Evolutionary conservation across 2,797 vertebrate genomes (phyloP).

Genomic region (Thaleichthys pacificus): DNA sequence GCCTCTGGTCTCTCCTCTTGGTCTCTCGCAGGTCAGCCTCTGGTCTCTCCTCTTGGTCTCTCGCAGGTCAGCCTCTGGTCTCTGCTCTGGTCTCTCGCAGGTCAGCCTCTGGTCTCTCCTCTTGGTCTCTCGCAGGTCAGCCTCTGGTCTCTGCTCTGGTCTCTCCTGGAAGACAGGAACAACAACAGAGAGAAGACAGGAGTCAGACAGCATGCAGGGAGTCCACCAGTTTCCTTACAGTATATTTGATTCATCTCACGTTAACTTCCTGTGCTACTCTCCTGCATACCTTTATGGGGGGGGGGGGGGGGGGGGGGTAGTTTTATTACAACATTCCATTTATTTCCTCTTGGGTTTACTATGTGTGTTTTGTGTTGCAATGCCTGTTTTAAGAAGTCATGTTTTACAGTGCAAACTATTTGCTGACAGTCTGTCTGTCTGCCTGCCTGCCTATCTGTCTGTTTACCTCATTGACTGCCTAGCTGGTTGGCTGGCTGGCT

Average conservation of each 20-base stretch:
- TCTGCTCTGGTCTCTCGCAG: too few relatives aligned
- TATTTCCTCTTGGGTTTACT: not conserved
- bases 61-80: too few relatives aligned
- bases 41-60: too few relatives aligned
- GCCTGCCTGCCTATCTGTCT: not conserved
- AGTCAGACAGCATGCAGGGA: too few relatives aligned
- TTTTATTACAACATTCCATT: conserved; percentile 8
- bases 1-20: too few relatives aligned
- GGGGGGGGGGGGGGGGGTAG: too few relatives aligned
- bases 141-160: not conserved
- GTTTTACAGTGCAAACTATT: not conserved
- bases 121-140: not conserved
- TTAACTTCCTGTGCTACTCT: conserved; percentile 6
- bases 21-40: too few relatives aligned
- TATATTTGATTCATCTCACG: not conserved
- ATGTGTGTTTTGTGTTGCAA: conserved; percentile 10
- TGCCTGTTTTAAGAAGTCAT: not conserved
- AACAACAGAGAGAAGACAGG: not conserved
- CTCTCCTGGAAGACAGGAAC: not conserved
- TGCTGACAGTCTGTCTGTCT: not conserved
- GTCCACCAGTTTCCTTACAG: too few relatives aligned
- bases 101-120: too few relatives aligned
- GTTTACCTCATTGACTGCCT: conserved; percentile 1
- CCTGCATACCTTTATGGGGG: not conserved
- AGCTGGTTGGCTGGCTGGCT: not conserved